phyloP scores from a whole-genome alignment of 2,888 invertebrate species.

The Erebia palarica region DNA sequence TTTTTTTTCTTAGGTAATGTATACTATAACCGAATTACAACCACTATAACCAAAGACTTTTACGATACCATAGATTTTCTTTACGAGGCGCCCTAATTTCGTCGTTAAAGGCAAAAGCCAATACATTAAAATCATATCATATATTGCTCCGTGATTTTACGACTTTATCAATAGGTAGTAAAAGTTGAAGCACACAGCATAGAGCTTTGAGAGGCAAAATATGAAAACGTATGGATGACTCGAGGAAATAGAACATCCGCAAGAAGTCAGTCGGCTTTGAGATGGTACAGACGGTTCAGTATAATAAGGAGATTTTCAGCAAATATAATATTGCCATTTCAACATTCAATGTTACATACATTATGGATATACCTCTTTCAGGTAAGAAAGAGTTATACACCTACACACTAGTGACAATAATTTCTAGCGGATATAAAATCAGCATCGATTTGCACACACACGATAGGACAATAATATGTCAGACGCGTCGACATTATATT shows the following conservation, averaged over 20 bases:
- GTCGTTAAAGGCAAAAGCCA: neutral
- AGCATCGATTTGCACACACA: no score
- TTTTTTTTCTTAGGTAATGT: no score
- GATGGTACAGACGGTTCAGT: neutral
- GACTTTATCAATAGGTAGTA: slow-evolving; percentile 9
- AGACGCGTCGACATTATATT: no score
- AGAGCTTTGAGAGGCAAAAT: slow-evolving; percentile 11
- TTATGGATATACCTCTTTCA: neutral
- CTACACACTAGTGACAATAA: no score
- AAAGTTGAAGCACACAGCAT: neutral
- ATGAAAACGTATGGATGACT: slow-evolving; percentile 14
- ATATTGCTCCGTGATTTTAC: slow-evolving; percentile 4
- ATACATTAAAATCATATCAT: slow-evolving; percentile 6
- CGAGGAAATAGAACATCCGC: neutral
- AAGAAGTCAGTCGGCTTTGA: slow-evolving; percentile 3
- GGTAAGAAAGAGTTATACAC: no score
- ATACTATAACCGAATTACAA: neutral
- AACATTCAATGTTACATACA: no score
- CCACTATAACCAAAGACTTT: neutral
- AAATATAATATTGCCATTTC: neutral
- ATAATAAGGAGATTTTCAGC: slow-evolving; percentile 2
- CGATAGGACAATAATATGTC: no score
- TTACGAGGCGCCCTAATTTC: neutral
- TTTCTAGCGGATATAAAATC: no score
- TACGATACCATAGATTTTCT: neutral